Base-by-base conservation (phyloP, 1,140 invertebrate species). In the Daktulosphaira vitifoliae region DNA sequence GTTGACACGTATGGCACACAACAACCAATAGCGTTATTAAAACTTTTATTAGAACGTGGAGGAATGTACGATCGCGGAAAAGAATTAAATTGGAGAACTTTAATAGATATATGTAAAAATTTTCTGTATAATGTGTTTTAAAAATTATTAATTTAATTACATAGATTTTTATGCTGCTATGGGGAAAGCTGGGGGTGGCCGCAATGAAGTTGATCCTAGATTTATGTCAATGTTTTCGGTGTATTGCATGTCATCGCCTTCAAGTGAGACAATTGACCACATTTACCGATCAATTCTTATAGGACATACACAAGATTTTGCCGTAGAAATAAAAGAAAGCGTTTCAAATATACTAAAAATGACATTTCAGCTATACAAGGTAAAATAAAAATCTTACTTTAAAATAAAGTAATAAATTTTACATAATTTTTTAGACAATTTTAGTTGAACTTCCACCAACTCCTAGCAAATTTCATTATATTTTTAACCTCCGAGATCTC, bases 401-500 rank as follows among this genome's bases (percentile, higher is more conserved):
- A 52, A 11, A 1, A 53, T 18, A 37, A 37, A 7, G 16, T 15
- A 7, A 9, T 15, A 48, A 22, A 18, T 18, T 16, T 18, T 48
- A 52, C 15, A 52, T 23, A 13, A 9, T 16, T 8, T 72, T 74
- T 22, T 68, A 86, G 81, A 78, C 81, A 56, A 79, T 89, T 33
- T 82, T 87, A 53, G 76, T 79, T 16, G 84, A 90, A 68, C 73
- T 95, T 53, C 88, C 90, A n/a, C 90, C 91, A 16, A 94, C 90
- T 0, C 92, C 92, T 4, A 86, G 85, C 4, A 94, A 91, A 74
- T 95, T 95, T 76, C 91, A 95, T 74, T 95, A 95, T 74, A 90
- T 93, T 66, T 96, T 94, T 76, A 95, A 94, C 74, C 81, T 95
- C 74, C 81, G 90, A 67, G 92, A 96, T 78, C 76, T 96, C 50